Percentiles rank a stretch among this genome's conserved stretches.
Evolutionary conservation across 2,113 vertebrate species (phyloP).

Genomic region (Cheilinus undulatus): DNA sequence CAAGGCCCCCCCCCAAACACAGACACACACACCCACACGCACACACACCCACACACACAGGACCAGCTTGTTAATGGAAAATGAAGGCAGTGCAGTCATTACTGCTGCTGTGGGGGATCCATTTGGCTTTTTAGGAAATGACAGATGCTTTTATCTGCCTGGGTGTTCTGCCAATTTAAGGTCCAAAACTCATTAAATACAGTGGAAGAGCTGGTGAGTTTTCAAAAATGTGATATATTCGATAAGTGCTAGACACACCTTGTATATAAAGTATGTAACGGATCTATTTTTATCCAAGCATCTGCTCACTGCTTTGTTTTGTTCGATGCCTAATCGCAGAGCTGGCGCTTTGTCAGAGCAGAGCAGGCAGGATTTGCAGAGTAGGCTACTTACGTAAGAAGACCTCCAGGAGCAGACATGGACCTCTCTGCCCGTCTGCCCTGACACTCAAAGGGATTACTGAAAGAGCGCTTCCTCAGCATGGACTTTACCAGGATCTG

Average conservation of each 20-base stretch:
- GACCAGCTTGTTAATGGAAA: constrained; percentile 51
- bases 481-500: constrained; percentile 98
- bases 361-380: constrained; percentile 55
- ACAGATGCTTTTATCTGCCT: constrained; percentile 36
- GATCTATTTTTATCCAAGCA: constrained; percentile 63
- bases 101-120: constrained; percentile 21
- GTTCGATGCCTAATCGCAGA: constrained; percentile 60
- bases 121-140: constrained; percentile 44
- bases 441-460: constrained; percentile 92
- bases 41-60: constrained; percentile 8
- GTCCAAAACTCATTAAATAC: constrained; percentile 20
- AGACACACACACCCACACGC: constrained; percentile 3
- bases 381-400: constrained; percentile 88
- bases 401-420: constrained; percentile 93
- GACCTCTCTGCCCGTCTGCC: constrained; percentile 88
- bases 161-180: constrained; percentile 5
- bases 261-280: constrained; percentile 15
- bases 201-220: neutral
- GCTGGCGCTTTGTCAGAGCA: constrained; percentile 45
- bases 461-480: constrained; percentile 96
- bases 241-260: constrained; percentile 12
- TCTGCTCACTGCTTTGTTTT: constrained; percentile 63
- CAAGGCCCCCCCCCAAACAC: constrained; percentile 1
- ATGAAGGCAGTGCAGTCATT: constrained; percentile 41
- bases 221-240: constrained; percentile 19